phyloP scores from a whole-genome alignment of 2,888 invertebrate genomes.

The Macaria liturata region DNA sequence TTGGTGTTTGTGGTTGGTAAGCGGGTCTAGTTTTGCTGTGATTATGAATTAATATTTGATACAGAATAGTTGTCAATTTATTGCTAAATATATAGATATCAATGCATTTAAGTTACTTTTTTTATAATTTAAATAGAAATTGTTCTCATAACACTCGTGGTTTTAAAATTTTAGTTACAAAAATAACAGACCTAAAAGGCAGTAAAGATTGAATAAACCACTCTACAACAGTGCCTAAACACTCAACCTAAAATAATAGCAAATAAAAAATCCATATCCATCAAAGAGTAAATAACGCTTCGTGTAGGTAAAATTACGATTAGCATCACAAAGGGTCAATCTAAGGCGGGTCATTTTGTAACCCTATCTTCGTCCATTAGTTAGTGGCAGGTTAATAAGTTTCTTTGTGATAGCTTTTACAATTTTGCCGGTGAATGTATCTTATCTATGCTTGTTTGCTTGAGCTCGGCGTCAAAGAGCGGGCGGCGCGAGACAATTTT shows the following conservation, averaged over 20 bases:
- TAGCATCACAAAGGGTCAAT: constrained; percentile 61
- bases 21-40: too few species aligned
- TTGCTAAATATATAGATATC: too few species aligned
- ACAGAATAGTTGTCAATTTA: too few species aligned
- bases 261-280: constrained; percentile 35
- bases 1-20: too few species aligned
- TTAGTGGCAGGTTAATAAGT: constrained; percentile 76
- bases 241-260: not conserved
- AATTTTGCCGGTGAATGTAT: constrained; percentile 74
- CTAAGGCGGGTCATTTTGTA: constrained; percentile 56
- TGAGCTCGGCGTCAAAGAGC: constrained; percentile 65
- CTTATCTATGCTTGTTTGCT: constrained; percentile 76
- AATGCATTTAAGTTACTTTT: too few species aligned
- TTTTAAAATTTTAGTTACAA: too few species aligned
- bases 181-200: too few species aligned
- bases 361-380: constrained; percentile 75
- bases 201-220: too few species aligned
- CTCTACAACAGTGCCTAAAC: too few species aligned
- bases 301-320: constrained; percentile 52
- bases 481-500: constrained; percentile 59
- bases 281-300: constrained; percentile 44
- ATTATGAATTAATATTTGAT: too few species aligned
- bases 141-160: too few species aligned
- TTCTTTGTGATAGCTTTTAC: constrained; percentile 74
- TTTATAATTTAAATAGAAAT: too few species aligned